Evolutionary conservation across 1,140 invertebrate genomes (phyloP).

Genomic region (Neodiprion fabricii): DNA sequence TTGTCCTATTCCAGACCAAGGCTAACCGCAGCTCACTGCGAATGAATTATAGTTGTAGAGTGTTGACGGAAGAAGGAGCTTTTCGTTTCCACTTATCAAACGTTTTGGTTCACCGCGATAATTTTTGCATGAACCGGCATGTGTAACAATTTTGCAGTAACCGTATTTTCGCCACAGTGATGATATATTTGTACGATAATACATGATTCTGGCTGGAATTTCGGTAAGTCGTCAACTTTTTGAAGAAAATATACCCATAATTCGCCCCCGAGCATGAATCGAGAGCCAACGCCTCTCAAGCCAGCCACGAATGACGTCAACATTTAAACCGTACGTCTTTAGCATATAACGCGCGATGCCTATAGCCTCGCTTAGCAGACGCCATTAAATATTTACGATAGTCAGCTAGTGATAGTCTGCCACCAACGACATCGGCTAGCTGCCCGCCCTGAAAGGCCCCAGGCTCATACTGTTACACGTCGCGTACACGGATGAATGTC

Average conservation of each 20-base stretch:
- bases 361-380: background rate
- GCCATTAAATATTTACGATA: slow-evolving; percentile 5
- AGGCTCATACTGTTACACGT: background rate
- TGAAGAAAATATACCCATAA: background rate
- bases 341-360: background rate
- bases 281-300: background rate
- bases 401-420: background rate
- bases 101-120: background rate
- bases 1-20: too few species aligned
- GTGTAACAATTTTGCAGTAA: background rate
- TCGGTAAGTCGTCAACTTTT: background rate
- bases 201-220: background rate
- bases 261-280: slow-evolving; percentile 3
- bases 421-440: background rate
- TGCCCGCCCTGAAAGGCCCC: background rate
- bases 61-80: background rate
- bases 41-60: background rate
- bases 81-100: background rate
- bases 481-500: background rate
- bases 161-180: background rate
- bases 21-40: too few species aligned
- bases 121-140: background rate
- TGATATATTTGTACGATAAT: background rate
- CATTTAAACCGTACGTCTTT: background rate
- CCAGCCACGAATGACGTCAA: background rate